Conservation (phyloP, 2,113 vertebrate species). For the Genyomyrus donnyi region DNA sequence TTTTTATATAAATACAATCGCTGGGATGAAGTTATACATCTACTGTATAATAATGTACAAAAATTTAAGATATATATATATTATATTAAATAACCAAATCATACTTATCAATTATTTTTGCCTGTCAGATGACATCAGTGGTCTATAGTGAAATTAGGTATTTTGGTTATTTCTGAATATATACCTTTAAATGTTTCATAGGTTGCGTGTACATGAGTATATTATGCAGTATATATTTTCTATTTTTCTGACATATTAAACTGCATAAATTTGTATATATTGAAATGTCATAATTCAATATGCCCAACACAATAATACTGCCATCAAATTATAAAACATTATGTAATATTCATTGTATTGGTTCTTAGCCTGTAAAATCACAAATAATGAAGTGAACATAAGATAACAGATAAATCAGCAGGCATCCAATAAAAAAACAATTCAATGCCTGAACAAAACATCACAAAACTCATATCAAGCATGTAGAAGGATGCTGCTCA, state of each 20-base stretch:
- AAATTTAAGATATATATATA: neutral
- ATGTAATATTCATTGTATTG: neutral
- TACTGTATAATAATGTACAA: neutral
- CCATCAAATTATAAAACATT: neutral
- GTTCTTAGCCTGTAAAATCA: neutral
- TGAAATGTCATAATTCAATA: neutral
- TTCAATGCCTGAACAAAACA: neutral
- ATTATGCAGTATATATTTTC: neutral
- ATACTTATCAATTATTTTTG: neutral
- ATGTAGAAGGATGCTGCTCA: neutral
- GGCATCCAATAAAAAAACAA: neutral
- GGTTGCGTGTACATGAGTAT: neutral
- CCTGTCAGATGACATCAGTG: neutral
- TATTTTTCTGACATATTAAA: neutral
- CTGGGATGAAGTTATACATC: neutral
- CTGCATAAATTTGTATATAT: neutral
- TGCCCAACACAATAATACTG: neutral
- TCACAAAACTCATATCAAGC: neutral
- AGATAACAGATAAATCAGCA: neutral
- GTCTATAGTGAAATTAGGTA: neutral
- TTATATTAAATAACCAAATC: neutral
- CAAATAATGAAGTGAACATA: neutral
- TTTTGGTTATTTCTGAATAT: neutral
- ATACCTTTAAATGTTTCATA: neutral
- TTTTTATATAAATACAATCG: neutral